Evolutionary conservation across 2,888 invertebrate species (phyloP).

Genomic region (Encarsia formosa): DNA sequence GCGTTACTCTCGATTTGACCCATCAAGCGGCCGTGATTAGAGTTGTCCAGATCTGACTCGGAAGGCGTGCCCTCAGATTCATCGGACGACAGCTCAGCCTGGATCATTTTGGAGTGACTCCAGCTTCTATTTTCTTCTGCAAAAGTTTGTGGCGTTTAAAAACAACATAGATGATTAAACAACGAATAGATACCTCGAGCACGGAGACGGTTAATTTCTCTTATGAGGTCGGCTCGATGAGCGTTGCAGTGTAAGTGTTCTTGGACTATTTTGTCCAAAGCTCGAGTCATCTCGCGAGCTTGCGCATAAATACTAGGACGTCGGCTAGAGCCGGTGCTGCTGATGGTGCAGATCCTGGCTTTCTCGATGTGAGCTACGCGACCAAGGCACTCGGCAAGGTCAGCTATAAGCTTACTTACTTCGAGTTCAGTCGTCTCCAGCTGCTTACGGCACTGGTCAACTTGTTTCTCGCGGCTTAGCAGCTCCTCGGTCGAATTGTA

Average conservation of each 20-base stretch:
- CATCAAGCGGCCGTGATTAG: too few relatives aligned
- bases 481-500: neutral
- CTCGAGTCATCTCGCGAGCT: slow-evolving; percentile 3
- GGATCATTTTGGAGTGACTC: too few relatives aligned
- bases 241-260: slow-evolving; percentile 15
- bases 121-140: too few relatives aligned
- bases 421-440: slow-evolving; percentile 17
- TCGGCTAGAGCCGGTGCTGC: neutral
- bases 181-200: neutral
- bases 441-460: slow-evolving; percentile 7
- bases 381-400: slow-evolving; percentile 14
- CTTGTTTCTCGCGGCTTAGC: neutral
- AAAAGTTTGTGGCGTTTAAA: too few relatives aligned
- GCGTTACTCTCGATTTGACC: too few relatives aligned
- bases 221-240: neutral
- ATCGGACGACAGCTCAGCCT: too few relatives aligned
- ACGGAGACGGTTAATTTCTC: slow-evolving; percentile 14
- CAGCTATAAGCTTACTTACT: slow-evolving; percentile 6
- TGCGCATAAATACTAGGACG: neutral
- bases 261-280: slow-evolving; percentile 5
- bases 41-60: too few relatives aligned
- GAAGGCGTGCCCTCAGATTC: too few relatives aligned
- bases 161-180: neutral
- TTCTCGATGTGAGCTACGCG: neutral
- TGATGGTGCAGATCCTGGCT: neutral